Base-by-base conservation (phyloP, 1,140 invertebrate genomes). In the Megalopta genalis region DNA sequence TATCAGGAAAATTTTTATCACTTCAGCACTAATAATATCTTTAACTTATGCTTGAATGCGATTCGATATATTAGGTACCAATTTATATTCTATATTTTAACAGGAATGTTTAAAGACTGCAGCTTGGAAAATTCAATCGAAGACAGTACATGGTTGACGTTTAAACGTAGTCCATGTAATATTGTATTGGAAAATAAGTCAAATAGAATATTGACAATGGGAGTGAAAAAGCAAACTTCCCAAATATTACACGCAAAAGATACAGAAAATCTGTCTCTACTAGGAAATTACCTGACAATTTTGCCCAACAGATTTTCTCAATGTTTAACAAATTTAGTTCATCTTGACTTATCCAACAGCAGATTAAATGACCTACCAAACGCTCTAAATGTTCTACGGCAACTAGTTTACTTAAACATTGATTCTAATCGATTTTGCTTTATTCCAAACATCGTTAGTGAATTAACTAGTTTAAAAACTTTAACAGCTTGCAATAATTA, bases 321-420 rank as follows among this genome's bases (percentile, higher is more conserved):
- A 27, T 37, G 16, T 0, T 12, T 79, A 7, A 16, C 14, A 25
- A 64, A 67, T n/a, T n/a, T 82, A 32, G 46, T 62, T 39, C 18
- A 68, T 1, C 73, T 90, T 8, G 79, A 90, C 42, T 62, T 91
- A 0, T 86, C 83, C 0, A 32, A 86, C 9, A 86, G 85, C 46
- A 12, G 80, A 37, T 52, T 91, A 0, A 63, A 49, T 57, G 42
- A 77, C 23, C 14, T 90, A 7, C 89, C 88, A 23, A 27, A 79
- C 7, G 87, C 84, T 18, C 27, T 89, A 12, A 42, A 60, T 6
- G n/a, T 77, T 5, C 62, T 90, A 9, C 67, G 14, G 1, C 81
- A 77, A 16, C 12, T 90, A 1, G 64, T 79, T 32, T 23, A 82
- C 9, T 54, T 90, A 10, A 77, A 70, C 27, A n/a, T 89, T 6